Evolutionary conservation across 2,797 vertebrate species (phyloP).

Genomic region (Natrix natrix): DNA sequence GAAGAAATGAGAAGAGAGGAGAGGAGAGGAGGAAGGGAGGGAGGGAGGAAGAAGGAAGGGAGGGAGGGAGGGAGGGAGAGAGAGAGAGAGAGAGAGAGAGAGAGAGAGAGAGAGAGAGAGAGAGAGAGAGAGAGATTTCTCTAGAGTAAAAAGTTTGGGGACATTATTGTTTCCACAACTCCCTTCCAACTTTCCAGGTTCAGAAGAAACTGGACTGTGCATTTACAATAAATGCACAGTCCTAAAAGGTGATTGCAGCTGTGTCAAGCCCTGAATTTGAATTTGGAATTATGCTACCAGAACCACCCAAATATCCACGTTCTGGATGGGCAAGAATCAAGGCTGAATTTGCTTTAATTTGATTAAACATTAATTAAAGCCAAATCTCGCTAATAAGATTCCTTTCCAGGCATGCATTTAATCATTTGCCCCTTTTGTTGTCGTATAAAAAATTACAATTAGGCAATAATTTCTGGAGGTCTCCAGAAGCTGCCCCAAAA

Average conservation of each 20-base stretch:
- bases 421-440: neutral
- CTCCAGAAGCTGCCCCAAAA: neutral
- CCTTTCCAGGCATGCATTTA: neutral
- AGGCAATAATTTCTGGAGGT: neutral
- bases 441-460: neutral
- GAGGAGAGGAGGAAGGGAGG: too few species aligned
- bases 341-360: neutral
- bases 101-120: too few species aligned
- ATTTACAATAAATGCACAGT: neutral
- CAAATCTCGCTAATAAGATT: neutral
- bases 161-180: too few species aligned
- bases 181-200: too few species aligned
- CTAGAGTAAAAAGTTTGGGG: too few species aligned
- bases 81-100: too few species aligned
- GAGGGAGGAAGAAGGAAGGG: accelerated
- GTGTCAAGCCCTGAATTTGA: neutral
- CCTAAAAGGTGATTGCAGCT: neutral
- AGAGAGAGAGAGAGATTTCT: too few species aligned
- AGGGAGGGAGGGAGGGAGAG: too few species aligned
- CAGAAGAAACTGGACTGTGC: neutral
- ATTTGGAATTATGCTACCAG: neutral
- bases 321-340: neutral
- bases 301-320: neutral
- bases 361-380: neutral
- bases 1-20: too few species aligned